A percentile compares a stretch with the other conserved stretches of the same genome.
These are phyloP conservation scores for Ceuthmochares aereus DNA, from an alignment of 2,113 vertebrate genomes.

Conservation along the genomic window DNA sequence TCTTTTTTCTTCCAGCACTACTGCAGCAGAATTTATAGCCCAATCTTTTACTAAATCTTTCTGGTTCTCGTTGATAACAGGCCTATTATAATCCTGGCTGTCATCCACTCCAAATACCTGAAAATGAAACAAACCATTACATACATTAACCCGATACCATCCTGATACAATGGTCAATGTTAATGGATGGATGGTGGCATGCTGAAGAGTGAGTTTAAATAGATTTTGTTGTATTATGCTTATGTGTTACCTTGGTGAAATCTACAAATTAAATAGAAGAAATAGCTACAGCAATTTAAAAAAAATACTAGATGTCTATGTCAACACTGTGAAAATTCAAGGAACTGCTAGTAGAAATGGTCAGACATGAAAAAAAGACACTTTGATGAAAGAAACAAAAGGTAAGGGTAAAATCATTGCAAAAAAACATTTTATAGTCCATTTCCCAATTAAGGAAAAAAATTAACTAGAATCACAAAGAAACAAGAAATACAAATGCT, in stretches of 20 bases:
- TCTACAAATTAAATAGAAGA: neutral
- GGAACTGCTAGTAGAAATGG: slow-evolving; percentile 24
- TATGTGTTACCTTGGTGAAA: slow-evolving; percentile 1
- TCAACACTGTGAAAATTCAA: neutral
- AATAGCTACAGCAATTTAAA: neutral
- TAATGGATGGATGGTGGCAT: slow-evolving; percentile 62
- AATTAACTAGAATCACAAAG: neutral
- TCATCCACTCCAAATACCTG: slow-evolving; percentile 96
- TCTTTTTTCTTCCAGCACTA: slow-evolving; percentile 82
- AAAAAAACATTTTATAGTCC: neutral
- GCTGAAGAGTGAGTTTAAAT: slow-evolving; percentile 26
- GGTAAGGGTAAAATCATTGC: neutral
- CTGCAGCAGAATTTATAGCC: slow-evolving; percentile 79
- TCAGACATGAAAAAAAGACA: slow-evolving; percentile 42
- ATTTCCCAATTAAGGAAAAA: neutral
- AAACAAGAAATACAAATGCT: neutral
- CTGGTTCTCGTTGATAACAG: slow-evolving; percentile 81
- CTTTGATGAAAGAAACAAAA: slow-evolving; percentile 4
- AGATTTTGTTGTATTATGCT: neutral
- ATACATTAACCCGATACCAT: slow-evolving; percentile 73
- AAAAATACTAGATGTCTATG: neutral
- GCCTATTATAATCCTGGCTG: slow-evolving; percentile 87
- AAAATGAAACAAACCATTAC: slow-evolving; percentile 76
- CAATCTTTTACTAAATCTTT: slow-evolving; percentile 83
- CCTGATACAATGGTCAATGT: slow-evolving; percentile 33